Evolutionary conservation across 2,888 invertebrate species (phyloP), one percentile per base, ranked within the genome.

Genomic region (Sinhomidia bicolor): DNA sequence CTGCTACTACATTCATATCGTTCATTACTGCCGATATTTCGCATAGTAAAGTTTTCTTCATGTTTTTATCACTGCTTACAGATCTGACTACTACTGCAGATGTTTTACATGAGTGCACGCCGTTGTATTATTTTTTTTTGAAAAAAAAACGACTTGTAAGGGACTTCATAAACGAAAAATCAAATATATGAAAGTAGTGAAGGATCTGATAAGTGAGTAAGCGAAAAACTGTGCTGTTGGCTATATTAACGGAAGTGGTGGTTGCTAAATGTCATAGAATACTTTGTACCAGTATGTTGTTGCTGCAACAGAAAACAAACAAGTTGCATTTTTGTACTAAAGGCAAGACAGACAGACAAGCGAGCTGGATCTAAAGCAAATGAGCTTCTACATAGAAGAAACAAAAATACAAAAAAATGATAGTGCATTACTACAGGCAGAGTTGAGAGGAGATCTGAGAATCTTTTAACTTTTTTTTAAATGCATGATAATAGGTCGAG

Each of bases 71-170:
- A 65, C 32, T 65, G 12, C n/a, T 32, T 32, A 32, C 20, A n/a
- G n/a, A 65, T 65, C 65, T 65, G 10, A 65, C 26, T 54, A 20
- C 17, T 20, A 10, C 54, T 17, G 54, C 60, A 32, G n/a, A 65
- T 65, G 32, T 65, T 29, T 26, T 65, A 65, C 29, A 65, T 65
- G 32, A 65, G 65, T 65, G 65, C 29, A 32, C 65, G 20, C 20
- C 57, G 65, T 65, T 32, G 26, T n/a, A n/a, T n/a, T n/a, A n/a
- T n/a, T n/a, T n/a, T 60, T 60, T 23, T 29, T 10, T 54, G 54
- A 54, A 54, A 4, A 5, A 54, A 54, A 41, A 10, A 10, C 41
- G 4, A 17, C 54, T 54, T 54, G 4, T 54, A 54, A 54, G 20
- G 20, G n/a, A 3, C 1, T 54, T 17, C 1, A 20, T 29, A 17